A percentile compares a stretch with the other conserved stretches of the same genome.
Conservation (phyloP, 2,797 vertebrate genomes). For the Sparidentex hasta region DNA sequence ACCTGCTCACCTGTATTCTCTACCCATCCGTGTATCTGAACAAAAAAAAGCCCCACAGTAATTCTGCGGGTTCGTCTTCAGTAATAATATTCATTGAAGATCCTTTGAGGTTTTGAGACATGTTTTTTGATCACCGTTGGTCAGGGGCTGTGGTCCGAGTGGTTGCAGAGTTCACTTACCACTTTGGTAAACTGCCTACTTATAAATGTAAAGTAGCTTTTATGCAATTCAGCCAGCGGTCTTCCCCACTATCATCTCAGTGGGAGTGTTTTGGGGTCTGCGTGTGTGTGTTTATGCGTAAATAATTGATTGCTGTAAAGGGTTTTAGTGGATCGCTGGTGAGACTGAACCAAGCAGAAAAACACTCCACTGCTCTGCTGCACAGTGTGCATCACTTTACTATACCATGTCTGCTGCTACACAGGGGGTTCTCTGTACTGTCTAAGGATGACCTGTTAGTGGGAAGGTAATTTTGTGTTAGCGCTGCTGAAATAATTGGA, state of each 20-base stretch:
- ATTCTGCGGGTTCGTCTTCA: constrained; percentile 9
- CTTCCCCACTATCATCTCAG: constrained; percentile 64
- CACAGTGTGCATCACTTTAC: constrained; percentile 16
- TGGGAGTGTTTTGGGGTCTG: constrained; percentile 63
- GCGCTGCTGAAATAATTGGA: background rate
- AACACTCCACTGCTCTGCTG: constrained; percentile 28
- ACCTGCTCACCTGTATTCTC: background rate
- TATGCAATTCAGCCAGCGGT: constrained; percentile 51
- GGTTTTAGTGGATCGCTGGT: constrained; percentile 54
- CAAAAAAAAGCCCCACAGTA: background rate
- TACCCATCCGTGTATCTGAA: background rate
- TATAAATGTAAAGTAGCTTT: constrained; percentile 70
- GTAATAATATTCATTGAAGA: background rate
- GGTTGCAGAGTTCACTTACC: constrained; percentile 32
- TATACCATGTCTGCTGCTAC: constrained; percentile 14
- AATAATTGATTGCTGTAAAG: constrained; percentile 73
- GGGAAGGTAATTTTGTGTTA: constrained; percentile 9
- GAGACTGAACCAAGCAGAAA: constrained; percentile 45
- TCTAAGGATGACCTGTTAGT: constrained; percentile 8
- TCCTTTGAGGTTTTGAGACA: constrained; percentile 12
- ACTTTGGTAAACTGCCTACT: constrained; percentile 56
- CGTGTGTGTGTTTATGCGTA: constrained; percentile 55
- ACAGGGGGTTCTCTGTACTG: constrained; percentile 4
- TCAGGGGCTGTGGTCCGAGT: constrained; percentile 27
- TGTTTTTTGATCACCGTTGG: constrained; percentile 34